A percentile compares a stretch with the other conserved stretches of the same genome.
Evolutionary conservation across 2,888 invertebrate genomes (phyloP).

Genomic region (Apamea anceps): DNA sequence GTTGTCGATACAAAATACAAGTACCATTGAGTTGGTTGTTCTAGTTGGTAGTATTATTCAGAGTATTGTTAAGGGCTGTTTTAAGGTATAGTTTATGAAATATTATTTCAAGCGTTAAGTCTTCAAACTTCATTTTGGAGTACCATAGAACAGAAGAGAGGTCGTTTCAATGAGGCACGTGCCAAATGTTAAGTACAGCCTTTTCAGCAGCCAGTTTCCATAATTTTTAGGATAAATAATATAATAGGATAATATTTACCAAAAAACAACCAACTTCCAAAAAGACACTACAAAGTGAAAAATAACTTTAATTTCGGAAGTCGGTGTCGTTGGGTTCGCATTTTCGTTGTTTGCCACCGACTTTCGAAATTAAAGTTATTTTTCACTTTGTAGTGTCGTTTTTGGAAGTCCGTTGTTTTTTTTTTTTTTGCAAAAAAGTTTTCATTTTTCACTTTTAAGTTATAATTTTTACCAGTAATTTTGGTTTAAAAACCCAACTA

Average conservation of each 20-base stretch:
- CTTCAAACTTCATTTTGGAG: not conserved
- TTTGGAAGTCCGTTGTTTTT: no score
- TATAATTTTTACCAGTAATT: no score
- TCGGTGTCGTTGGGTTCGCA: no score
- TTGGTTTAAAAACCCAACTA: no score
- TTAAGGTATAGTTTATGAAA: constrained; percentile 12
- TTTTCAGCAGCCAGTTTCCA: not conserved
- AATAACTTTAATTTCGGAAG: no score
- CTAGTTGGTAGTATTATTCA: not conserved
- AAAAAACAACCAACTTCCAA: no score
- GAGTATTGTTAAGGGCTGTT: not conserved
- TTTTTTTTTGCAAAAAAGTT: no score
- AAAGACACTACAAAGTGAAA: no score
- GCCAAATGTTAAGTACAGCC: not conserved
- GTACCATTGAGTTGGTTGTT: constrained; percentile 6
- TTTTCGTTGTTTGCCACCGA: no score
- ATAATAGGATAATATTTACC: not conserved
- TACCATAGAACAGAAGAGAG: not conserved
- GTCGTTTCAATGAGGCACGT: not conserved
- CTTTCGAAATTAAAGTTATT: no score
- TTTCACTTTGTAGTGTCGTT: no score
- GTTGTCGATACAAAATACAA: not conserved
- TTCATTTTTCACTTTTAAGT: no score
- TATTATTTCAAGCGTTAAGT: not conserved
- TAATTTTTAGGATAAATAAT: not conserved